Evolutionary conservation across 2,888 invertebrate genomes (phyloP).

Genomic region (Agriotes lineatus): DNA sequence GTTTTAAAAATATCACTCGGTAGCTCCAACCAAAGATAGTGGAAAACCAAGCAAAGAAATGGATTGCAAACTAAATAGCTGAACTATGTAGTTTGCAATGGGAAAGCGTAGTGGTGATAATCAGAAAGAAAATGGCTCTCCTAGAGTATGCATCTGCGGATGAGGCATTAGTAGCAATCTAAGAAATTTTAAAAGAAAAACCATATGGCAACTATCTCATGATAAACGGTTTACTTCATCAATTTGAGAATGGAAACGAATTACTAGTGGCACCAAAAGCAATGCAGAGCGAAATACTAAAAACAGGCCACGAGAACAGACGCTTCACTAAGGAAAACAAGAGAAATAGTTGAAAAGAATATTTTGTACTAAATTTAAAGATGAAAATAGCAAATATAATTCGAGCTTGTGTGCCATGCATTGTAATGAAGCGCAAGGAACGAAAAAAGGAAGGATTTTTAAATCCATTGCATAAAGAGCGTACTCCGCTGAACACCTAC

Average conservation of each 20-base stretch:
- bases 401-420: no score
- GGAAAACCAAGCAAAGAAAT: background rate
- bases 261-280: conserved; percentile 46
- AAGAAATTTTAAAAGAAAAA: conserved; percentile 42
- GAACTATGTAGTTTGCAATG: background rate
- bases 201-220: conserved; percentile 46
- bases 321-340: conserved; percentile 46
- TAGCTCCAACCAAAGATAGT: no score
- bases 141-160: conserved; percentile 32
- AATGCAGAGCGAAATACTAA: conserved; percentile 39
- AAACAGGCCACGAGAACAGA: conserved; percentile 40
- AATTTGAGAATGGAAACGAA: conserved; percentile 34
- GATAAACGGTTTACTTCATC: conserved; percentile 50
- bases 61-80: background rate
- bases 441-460: no score
- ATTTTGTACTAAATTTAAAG: conserved; percentile 22
- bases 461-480: no score
- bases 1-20: no score
- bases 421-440: no score
- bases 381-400: no score
- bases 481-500: no score
- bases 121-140: background rate
- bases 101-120: background rate
- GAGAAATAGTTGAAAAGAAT: conserved; percentile 43
- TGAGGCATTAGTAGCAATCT: conserved; percentile 46